Conservation (phyloP, 2,888 invertebrate species). For the Euplagia quadripunctaria region DNA sequence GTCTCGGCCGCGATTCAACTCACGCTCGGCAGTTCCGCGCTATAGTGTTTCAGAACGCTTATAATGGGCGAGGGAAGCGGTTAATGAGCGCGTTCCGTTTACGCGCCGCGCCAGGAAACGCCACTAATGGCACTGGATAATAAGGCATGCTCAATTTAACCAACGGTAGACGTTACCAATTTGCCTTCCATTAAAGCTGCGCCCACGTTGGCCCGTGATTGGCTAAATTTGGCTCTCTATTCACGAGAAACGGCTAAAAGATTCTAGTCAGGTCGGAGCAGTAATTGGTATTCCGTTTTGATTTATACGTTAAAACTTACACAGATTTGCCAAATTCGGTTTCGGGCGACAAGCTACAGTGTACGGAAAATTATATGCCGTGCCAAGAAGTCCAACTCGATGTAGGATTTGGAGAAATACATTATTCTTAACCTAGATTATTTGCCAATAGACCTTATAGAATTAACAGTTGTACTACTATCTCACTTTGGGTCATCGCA, state of each 20-base stretch:
- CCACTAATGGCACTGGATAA: slow-evolving; percentile 64
- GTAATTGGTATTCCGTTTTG: slow-evolving; percentile 33
- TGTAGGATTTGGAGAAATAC: slow-evolving; percentile 6
- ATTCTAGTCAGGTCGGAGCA: slow-evolving; percentile 30
- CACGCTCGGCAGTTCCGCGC: slow-evolving; percentile 36
- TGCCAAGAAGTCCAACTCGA: slow-evolving; percentile 14
- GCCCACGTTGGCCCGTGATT: slow-evolving; percentile 47
- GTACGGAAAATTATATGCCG: slow-evolving; percentile 20
- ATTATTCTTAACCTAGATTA: slow-evolving; percentile 13
- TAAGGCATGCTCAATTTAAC: slow-evolving; percentile 59
- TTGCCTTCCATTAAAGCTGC: slow-evolving; percentile 55
- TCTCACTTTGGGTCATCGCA: background rate
- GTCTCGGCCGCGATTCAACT: slow-evolving; percentile 32
- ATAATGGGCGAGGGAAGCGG: slow-evolving; percentile 47
- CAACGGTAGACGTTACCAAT: slow-evolving; percentile 53
- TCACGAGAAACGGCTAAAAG: slow-evolving; percentile 38
- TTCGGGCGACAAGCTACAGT: slow-evolving; percentile 17
- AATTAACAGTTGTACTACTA: background rate
- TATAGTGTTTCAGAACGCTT: slow-evolving; percentile 45
- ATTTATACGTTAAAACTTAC: slow-evolving; percentile 31
- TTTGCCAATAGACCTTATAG: slow-evolving; percentile 11
- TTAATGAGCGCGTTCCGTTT: slow-evolving; percentile 64
- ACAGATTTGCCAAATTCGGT: slow-evolving; percentile 23
- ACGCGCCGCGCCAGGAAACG: slow-evolving; percentile 54
- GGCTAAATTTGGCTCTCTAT: slow-evolving; percentile 48